A percentile compares a stretch with the other conserved stretches of the same genome.
Conservation (phyloP, 2,113 vertebrate species). For the Elaphurus davidianus region DNA sequence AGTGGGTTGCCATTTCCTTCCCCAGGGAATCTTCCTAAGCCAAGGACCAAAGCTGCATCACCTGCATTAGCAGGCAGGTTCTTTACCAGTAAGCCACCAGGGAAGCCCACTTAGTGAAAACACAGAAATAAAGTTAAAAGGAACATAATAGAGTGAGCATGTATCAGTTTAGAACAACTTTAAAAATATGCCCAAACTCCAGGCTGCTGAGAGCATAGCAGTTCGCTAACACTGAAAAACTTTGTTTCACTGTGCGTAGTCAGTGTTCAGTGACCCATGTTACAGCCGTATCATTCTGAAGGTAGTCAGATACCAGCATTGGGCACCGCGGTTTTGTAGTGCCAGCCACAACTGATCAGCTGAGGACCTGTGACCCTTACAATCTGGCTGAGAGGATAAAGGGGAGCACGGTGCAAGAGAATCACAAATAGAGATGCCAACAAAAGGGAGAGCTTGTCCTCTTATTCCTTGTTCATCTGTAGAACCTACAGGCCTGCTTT, state of each 20-base stretch:
- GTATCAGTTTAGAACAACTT: background rate
- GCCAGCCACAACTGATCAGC: background rate
- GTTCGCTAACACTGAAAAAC: background rate
- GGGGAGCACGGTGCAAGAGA: background rate
- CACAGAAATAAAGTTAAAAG: background rate
- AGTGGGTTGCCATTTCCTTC: background rate
- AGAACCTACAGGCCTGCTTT: background rate
- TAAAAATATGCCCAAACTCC: background rate
- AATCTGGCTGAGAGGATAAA: background rate
- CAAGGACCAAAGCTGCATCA: background rate
- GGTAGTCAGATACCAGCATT: background rate
- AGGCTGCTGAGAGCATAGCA: background rate
- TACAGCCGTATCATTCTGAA: background rate
- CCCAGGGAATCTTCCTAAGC: background rate
- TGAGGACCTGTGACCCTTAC: background rate
- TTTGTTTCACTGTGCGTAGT: background rate
- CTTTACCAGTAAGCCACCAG: background rate
- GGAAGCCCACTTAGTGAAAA: background rate
- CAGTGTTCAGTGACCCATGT: background rate
- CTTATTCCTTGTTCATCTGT: background rate
- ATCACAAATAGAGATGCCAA: background rate
- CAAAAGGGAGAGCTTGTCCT: background rate
- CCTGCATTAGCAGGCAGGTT: background rate
- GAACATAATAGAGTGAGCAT: background rate
- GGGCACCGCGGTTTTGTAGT: background rate